Conservation (phyloP, 1,140 invertebrate species). For the Schlechtendalia chinensis region DNA sequence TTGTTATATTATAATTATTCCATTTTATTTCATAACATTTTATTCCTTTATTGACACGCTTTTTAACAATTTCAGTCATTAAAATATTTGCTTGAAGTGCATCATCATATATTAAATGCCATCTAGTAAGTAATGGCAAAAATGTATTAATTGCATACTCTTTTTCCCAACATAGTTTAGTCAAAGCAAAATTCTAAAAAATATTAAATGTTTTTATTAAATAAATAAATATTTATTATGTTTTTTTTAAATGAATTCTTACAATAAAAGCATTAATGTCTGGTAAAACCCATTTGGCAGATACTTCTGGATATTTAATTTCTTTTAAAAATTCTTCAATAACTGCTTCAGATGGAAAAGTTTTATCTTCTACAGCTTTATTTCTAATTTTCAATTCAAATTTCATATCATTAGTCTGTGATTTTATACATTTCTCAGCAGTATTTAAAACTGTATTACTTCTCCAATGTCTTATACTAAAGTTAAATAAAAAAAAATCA, state of each 20-base stretch:
- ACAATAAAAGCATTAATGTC: constrained; percentile 39
- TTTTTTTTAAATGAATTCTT: background rate
- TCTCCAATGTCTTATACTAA: constrained; percentile 52
- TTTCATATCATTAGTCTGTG: constrained; percentile 55
- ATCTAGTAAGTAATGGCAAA: constrained; percentile 71
- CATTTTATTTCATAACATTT: constrained; percentile 55
- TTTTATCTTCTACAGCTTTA: constrained; percentile 65
- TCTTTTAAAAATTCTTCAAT: constrained; percentile 71
- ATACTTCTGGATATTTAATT: constrained; percentile 7
- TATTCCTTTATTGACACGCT: constrained; percentile 51
- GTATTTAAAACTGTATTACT: constrained; percentile 66
- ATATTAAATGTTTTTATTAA: background rate
- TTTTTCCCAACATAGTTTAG: constrained; percentile 70
- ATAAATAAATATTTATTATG: background rate
- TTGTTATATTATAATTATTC: constrained; percentile 60
- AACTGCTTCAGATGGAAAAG: constrained; percentile 71
- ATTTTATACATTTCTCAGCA: constrained; percentile 53
- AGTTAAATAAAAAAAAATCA: background rate
- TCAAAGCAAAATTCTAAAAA: constrained; percentile 65
- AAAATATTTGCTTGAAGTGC: constrained; percentile 42
- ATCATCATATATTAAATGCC: constrained; percentile 62
- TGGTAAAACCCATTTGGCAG: constrained; percentile 24
- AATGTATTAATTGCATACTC: constrained; percentile 75
- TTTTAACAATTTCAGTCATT: constrained; percentile 52
- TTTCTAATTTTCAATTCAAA: constrained; percentile 69